Conservation (phyloP, 1,140 invertebrate species). For the Pseudachorutes palmiensis region DNA sequence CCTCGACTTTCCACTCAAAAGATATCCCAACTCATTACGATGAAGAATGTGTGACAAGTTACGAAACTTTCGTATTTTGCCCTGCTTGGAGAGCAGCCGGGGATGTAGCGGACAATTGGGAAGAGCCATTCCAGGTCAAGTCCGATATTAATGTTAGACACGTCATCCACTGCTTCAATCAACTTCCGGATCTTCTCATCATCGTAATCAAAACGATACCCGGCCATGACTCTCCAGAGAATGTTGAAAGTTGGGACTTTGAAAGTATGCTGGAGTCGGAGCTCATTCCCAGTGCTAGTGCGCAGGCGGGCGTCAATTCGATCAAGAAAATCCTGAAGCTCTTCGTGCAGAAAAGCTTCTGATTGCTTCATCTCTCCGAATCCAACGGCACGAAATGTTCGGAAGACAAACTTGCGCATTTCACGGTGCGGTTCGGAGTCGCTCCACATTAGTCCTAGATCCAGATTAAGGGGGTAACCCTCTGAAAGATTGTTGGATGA, state of each 20-base stretch:
- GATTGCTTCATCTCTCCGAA: neutral
- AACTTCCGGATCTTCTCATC: neutral
- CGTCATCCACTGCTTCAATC: neutral
- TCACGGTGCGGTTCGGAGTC: neutral
- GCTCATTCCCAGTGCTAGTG: neutral
- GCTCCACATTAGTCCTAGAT: neutral
- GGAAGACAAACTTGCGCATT: neutral
- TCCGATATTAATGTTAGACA: neutral
- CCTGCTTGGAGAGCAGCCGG: neutral
- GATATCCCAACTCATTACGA: neutral
- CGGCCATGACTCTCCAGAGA: conserved; percentile 8
- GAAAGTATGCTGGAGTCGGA: neutral
- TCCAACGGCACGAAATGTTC: neutral
- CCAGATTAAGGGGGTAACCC: neutral
- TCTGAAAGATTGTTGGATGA: neutral
- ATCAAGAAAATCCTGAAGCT: neutral
- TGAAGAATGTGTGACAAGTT: neutral
- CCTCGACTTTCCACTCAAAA: neutral
- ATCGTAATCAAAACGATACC: neutral
- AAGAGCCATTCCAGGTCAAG: neutral
- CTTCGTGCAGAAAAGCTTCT: neutral
- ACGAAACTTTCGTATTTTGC: neutral
- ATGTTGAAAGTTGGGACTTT: conserved; percentile 1
- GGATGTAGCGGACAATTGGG: neutral
- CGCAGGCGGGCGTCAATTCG: neutral